Conservation (phyloP, 2,113 vertebrate genomes). For the Anolis sagrei region DNA sequence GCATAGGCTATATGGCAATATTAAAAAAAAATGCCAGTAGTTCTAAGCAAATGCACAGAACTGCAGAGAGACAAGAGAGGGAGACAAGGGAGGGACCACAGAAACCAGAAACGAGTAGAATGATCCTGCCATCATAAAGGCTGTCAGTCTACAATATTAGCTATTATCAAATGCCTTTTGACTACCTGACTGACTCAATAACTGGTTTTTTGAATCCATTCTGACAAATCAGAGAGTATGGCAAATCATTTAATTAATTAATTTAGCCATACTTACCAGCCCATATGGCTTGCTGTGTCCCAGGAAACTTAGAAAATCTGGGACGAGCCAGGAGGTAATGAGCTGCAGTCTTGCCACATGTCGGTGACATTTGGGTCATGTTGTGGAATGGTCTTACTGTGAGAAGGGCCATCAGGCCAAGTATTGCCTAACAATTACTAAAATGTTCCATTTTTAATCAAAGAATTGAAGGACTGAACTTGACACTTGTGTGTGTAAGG, state of each 20-base stretch:
- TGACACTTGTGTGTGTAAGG: neutral
- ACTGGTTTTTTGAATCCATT: neutral
- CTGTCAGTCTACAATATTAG: neutral
- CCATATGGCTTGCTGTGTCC: neutral
- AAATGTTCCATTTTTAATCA: neutral
- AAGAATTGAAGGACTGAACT: neutral
- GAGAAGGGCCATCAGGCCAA: neutral
- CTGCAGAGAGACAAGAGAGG: neutral
- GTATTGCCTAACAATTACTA: neutral
- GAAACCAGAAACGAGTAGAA: neutral
- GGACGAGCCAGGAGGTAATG: neutral
- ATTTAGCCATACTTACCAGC: neutral
- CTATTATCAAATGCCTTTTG: neutral
- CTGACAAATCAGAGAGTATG: neutral
- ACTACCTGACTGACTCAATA: neutral
- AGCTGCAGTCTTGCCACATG: conserved; percentile 6
- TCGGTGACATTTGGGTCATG: neutral
- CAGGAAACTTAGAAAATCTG: neutral
- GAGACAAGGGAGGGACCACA: neutral
- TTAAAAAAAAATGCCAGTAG: neutral
- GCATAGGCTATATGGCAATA: neutral
- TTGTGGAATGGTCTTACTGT: neutral
- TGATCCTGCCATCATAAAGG: too few relatives aligned
- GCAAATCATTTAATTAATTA: neutral
- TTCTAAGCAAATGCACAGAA: neutral